Conservation (phyloP, 2,113 vertebrate species). For the Plectropomus leopardus region DNA sequence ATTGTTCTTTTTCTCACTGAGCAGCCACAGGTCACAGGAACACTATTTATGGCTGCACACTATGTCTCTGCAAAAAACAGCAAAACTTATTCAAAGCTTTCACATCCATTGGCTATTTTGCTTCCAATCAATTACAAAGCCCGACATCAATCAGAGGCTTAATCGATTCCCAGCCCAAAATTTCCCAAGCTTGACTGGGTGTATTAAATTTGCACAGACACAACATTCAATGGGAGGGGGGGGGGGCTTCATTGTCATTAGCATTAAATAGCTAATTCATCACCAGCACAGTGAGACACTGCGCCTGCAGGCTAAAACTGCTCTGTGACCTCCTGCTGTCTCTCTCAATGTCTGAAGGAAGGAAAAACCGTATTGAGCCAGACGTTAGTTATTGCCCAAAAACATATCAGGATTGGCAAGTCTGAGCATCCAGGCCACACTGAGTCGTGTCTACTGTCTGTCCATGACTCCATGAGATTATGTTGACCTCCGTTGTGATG, state of each 20-base stretch:
- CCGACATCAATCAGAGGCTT: constrained; percentile 33
- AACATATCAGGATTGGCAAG: constrained; percentile 52
- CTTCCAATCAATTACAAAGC: constrained; percentile 29
- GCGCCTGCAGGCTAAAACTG: constrained; percentile 32
- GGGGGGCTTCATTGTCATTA: constrained; percentile 45
- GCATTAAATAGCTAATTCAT: constrained; percentile 67
- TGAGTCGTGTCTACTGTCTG: constrained; percentile 44
- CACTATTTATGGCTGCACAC: background rate
- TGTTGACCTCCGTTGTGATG: constrained; percentile 70
- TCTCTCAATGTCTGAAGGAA: constrained; percentile 9
- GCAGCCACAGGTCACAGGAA: background rate
- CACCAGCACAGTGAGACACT: constrained; percentile 42
- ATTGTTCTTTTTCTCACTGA: background rate
- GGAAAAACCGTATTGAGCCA: constrained; percentile 13
- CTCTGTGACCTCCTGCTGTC: constrained; percentile 48
- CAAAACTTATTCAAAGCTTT: background rate
- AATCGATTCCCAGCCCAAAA: constrained; percentile 3
- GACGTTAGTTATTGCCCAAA: constrained; percentile 37
- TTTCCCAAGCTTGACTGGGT: constrained; percentile 19
- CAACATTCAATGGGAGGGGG: constrained; percentile 9
- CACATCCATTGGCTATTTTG: constrained; percentile 7
- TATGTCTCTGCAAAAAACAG: background rate
- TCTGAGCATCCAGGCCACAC: constrained; percentile 42
- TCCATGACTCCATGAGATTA: constrained; percentile 71
- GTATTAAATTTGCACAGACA: constrained; percentile 29